These are phyloP conservation scores for Colinus virginianus DNA, from an alignment of 2,113 vertebrate genomes.

Conservation along the genomic window DNA sequence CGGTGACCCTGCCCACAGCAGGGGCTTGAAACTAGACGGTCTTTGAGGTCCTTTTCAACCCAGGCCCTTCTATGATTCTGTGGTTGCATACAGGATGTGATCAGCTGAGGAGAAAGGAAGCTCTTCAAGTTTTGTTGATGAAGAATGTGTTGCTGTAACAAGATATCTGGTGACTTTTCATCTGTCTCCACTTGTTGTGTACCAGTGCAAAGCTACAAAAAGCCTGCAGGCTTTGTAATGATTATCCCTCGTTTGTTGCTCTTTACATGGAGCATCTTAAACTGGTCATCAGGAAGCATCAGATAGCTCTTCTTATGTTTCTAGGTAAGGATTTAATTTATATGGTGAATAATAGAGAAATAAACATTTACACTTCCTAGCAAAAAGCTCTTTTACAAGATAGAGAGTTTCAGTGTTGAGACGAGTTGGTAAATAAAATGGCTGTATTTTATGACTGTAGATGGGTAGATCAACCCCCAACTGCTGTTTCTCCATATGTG, in stretches of 20 bases:
- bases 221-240: neutral
- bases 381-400: neutral
- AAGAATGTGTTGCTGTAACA: neutral
- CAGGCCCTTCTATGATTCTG: no score
- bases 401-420: neutral
- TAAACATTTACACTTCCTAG: neutral
- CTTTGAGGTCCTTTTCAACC: no score
- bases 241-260: neutral
- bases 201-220: neutral
- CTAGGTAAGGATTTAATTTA: neutral
- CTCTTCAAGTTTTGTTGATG: neutral
- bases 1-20: no score
- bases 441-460: neutral
- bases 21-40: no score
- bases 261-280: neutral
- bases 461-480: fast-evolving
- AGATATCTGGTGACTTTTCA: neutral
- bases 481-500: neutral
- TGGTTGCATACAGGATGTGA: neutral
- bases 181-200: neutral
- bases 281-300: neutral
- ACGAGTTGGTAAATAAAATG: neutral
- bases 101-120: neutral
- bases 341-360: neutral
- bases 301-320: neutral